phyloP scores from a whole-genome alignment of 2,113 vertebrate genomes.

The Clinocottus analis region DNA sequence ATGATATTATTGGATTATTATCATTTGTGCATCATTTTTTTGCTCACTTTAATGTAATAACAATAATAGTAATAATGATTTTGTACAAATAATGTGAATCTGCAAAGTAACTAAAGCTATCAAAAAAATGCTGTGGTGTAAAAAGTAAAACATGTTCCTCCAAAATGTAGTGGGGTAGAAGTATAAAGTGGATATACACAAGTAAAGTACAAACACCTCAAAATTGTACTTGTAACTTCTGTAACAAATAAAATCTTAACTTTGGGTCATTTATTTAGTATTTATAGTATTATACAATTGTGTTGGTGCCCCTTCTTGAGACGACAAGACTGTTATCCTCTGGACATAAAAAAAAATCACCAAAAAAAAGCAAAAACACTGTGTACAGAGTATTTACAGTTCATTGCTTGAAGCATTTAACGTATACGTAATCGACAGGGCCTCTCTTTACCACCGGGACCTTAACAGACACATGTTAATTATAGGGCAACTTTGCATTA shows the following conservation, averaged over 20 bases:
- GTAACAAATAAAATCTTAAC: background rate
- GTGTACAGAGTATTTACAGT: background rate
- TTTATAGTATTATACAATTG: background rate
- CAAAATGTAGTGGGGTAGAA: background rate
- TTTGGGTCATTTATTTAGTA: background rate
- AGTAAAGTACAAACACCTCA: background rate
- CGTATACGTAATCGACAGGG: slow-evolving; percentile 17
- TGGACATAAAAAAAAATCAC: background rate
- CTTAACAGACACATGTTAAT: background rate
- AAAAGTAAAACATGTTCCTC: background rate
- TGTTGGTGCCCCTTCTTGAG: background rate
- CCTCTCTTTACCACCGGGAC: slow-evolving; percentile 1
- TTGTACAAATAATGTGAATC: no score
- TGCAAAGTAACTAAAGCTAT: no score
- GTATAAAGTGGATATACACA: background rate
- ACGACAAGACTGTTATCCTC: background rate
- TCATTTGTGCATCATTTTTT: background rate
- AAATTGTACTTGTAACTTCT: background rate
- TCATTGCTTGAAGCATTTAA: background rate
- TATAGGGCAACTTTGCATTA: slow-evolving; percentile 5
- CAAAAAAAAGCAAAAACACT: background rate
- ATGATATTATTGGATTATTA: background rate
- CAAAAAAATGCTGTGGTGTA: background rate
- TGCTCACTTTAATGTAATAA: background rate
- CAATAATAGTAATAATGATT: background rate